phyloP scores from a whole-genome alignment of 2,888 invertebrate species.

The Euphydryas editha region DNA sequence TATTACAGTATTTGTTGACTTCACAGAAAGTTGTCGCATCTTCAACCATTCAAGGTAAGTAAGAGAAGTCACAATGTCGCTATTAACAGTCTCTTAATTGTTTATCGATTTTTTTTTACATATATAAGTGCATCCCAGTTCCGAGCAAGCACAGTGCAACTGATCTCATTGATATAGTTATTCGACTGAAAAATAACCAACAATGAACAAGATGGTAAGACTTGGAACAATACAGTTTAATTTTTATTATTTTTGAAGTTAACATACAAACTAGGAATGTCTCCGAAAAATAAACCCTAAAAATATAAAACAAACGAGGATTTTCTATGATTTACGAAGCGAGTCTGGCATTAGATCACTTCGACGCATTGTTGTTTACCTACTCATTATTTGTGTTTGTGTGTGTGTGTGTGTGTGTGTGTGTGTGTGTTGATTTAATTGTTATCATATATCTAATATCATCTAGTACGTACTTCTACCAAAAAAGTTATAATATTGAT shows the following conservation, averaged over 20 bases:
- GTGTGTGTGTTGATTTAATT: too few relatives aligned
- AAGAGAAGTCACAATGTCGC: constrained; percentile 51
- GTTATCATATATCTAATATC: too few relatives aligned
- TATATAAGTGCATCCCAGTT: constrained; percentile 60
- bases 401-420: too few relatives aligned
- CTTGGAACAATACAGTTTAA: neutral
- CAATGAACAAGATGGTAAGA: constrained; percentile 28
- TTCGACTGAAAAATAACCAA: neutral
- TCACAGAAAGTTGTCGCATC: constrained; percentile 41
- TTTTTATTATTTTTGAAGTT: neutral
- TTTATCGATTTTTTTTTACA: constrained; percentile 50
- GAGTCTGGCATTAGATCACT: too few relatives aligned
- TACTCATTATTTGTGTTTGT: too few relatives aligned
- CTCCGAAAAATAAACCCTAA: too few relatives aligned
- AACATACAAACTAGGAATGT: too few relatives aligned
- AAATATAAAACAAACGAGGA: too few relatives aligned
- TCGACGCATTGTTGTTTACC: too few relatives aligned
- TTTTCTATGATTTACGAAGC: too few relatives aligned
- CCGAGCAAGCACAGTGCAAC: constrained; percentile 55
- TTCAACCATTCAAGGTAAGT: constrained; percentile 55
- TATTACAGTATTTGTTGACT: neutral
- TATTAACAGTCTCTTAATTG: constrained; percentile 50
- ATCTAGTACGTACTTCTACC: too few relatives aligned
- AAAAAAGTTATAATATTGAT: too few relatives aligned
- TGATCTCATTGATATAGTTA: constrained; percentile 40